Percentiles rank a stretch among this genome's conserved stretches.
These are phyloP conservation scores for Terrapene triunguis DNA, from an alignment of 2,113 vertebrate genomes.

Conservation along the genomic window DNA sequence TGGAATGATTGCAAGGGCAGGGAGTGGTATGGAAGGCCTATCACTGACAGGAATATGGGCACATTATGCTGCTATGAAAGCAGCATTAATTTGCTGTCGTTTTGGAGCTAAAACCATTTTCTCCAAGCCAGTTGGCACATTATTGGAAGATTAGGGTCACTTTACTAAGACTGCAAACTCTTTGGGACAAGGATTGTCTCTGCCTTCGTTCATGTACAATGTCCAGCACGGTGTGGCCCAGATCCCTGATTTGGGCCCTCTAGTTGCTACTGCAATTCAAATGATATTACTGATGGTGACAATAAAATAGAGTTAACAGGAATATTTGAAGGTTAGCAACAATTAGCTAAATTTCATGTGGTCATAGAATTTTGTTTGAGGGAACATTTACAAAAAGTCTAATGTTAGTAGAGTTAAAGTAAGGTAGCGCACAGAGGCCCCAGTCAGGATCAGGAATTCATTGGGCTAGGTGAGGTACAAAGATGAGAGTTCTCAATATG, in stretches of 20 bases:
- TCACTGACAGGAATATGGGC: not conserved
- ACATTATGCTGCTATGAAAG: accelerated
- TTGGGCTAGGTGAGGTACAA: accelerated
- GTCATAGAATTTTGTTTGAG: not conserved
- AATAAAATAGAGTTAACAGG: not conserved
- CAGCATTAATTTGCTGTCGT: accelerated
- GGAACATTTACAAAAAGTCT: not conserved
- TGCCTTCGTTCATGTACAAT: accelerated
- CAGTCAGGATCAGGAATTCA: not conserved
- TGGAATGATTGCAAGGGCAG: not conserved
- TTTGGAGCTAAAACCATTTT: not conserved
- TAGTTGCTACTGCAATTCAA: not conserved
- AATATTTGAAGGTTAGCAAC: not conserved
- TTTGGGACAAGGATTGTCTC: not conserved
- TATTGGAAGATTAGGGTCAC: not conserved
- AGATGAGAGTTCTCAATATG: not conserved
- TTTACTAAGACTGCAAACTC: not conserved
- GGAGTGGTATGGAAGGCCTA: not conserved
- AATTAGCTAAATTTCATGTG: not conserved
- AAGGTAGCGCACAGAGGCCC: not conserved
- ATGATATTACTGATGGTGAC: not conserved
- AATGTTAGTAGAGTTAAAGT: not conserved
- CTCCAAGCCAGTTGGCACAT: not conserved
- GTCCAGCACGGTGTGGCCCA: not conserved
- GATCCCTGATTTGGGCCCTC: not conserved